Base-by-base conservation (phyloP, 2,888 invertebrate genomes). In the Rhorus exstirpatorius region DNA sequence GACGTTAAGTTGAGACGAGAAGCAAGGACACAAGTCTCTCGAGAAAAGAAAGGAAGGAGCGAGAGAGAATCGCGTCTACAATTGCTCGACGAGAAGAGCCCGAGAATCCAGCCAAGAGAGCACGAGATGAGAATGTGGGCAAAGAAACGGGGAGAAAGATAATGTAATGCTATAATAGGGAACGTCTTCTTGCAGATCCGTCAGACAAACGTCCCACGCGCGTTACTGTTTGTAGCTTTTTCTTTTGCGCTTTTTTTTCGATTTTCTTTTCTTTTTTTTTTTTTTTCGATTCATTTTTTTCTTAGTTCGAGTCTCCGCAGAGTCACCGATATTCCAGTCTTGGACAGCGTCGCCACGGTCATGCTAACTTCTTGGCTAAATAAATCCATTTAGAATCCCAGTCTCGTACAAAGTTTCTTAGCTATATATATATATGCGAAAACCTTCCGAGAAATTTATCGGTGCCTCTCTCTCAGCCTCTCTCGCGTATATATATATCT, bases 351-450 rank as follows among this genome's bases (percentile, higher is more conserved):
- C 67, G 44, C 19, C 35, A n/a, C 41, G 41, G 8, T 44, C 58
- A 44, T 68, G 61, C 72, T 63, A 72, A 74, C 71, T 77, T 74
- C 68, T 44, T 51, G 14, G 74, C 75, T 74, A 75, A 82, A 79
- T 75, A 65, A 78, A 79, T 83, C 81, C 84, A 87, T n/a, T 87
- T 87, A 86, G 86, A 84, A 86, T 81, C 83, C 79, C 53, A 80
- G 84, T 84, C 85, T 81, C 84, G 85, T 86, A 58, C 78, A 70
- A 61, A 74, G 76, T n/a, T n/a, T 76, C 78, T n/a, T 24, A 41
- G 12, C 61, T n/a, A n/a, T n/a, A n/a, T n/a, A n/a, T 61, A 17
- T 49, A 70, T 75, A 46, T 65, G 49, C 78, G 75, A 70, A 79
- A 82, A 75, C 65, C 63, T 79, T 82, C 78, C 55, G 58, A 75